Evolutionary conservation across 2,888 invertebrate genomes (phyloP), one percentile per base, ranked within the genome.

Genomic region (Yponomeuta cagnagella): DNA sequence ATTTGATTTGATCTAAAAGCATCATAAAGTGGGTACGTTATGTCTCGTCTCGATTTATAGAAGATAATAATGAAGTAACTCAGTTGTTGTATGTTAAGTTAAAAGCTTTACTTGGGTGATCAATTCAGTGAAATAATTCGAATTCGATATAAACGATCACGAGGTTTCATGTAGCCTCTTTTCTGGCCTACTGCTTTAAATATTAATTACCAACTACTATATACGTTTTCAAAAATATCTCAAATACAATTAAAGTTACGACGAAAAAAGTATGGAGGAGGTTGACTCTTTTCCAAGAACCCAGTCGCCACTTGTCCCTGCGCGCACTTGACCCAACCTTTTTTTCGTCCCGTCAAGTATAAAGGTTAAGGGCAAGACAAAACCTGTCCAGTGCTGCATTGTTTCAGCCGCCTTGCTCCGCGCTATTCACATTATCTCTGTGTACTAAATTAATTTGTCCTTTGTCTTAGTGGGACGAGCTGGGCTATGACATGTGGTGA

Each of bases 401-500:
- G 91, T 91, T 91, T 89, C 88, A 91, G 91, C 91, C 92, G 92
- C 89, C 90, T 89, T 92, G 91, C 90, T 91, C 90, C 92, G 91
- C 86, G 92, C 90, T 91, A 91, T 91, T 92, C 91, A 89, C 90
- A 91, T 91, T 92, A 89, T 89, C 86, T 85, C 85, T 86, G 90
- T 89, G 91, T 92, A 91, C 90, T 89, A 90, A 90, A 91, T 92
- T 92, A 91, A 92, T 92, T 92, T 91, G 91, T 92, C 92, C 90
- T 92, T 92, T 92, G 92, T 92, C 88, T 91, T 89, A 90, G 87
- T 80, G 80, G 77, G 76, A 78, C 80, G 77, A 79, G 82, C 85
- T 84, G 52, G 52, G 52, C 3, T 5, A 58, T 58, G 89, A 88
- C 88, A 87, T 85, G 88, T 86, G 85, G 78, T 82, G 77, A 80